Evolutionary conservation across 2,113 vertebrate genomes (phyloP).

Genomic region (Trochalopteron elliotii): DNA sequence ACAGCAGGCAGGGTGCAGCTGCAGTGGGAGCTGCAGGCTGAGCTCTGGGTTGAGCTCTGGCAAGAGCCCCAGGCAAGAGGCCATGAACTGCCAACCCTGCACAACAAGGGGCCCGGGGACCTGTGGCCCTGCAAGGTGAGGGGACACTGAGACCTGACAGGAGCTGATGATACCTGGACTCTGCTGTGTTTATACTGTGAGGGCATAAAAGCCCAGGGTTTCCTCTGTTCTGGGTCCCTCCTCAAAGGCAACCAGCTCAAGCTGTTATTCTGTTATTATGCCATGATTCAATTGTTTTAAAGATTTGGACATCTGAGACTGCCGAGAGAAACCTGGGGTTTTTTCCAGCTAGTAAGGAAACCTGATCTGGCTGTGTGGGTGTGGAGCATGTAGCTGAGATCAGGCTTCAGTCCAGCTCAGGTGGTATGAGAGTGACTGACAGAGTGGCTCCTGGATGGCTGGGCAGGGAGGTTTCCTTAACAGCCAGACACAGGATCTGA

Average conservation of each 20-base stretch:
- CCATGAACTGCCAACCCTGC: background rate
- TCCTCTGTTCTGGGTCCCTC: background rate
- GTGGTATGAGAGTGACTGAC: background rate
- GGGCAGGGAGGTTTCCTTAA: background rate
- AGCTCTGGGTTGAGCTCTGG: background rate
- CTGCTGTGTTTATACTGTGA: background rate
- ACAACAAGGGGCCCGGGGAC: background rate
- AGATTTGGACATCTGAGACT: background rate
- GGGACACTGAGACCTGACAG: background rate
- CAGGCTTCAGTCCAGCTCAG: background rate
- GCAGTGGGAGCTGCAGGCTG: background rate
- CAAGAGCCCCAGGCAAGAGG: background rate
- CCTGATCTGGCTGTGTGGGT: background rate
- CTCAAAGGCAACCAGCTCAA: background rate
- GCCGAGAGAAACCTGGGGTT: background rate
- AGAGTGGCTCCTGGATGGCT: background rate
- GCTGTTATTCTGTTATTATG: background rate
- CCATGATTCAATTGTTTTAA: background rate
- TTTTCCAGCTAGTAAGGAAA: background rate
- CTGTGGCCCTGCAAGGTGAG: background rate
- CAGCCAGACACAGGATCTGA: background rate
- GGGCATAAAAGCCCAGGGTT: background rate
- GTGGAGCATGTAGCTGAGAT: background rate
- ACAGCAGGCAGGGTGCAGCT: background rate
- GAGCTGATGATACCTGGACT: accelerated